Evolutionary conservation across 2,113 vertebrate genomes (phyloP).

Genomic region (Capra hircus): DNA sequence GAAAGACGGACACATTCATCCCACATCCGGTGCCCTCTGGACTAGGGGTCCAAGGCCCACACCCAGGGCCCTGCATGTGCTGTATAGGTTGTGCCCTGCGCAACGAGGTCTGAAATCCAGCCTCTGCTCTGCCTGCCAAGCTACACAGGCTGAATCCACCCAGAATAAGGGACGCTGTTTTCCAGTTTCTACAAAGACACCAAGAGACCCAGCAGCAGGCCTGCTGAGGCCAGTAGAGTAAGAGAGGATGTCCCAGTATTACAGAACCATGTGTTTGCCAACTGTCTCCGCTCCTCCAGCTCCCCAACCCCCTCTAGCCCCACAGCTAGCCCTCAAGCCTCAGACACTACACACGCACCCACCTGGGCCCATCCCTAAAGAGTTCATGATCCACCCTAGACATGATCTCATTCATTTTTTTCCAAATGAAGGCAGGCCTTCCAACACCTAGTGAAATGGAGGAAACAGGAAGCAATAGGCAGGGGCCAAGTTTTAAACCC

Average conservation of each 20-base stretch:
- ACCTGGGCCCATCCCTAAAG: constrained; percentile 40
- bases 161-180: not conserved
- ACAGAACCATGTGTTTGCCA: not conserved
- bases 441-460: not conserved
- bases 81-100: not conserved
- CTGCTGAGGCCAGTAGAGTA: not conserved
- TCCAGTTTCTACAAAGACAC: not conserved
- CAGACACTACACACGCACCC: not conserved
- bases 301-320: not conserved
- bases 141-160: not conserved
- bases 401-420: constrained; percentile 57
- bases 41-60: not conserved
- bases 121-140: not conserved
- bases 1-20: not conserved
- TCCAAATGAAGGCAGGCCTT: constrained; percentile 29
- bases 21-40: not conserved
- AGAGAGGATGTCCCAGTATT: not conserved
- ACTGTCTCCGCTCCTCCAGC: not conserved
- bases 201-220: not conserved
- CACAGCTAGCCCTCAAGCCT: not conserved
- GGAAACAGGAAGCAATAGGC: not conserved
- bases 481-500: not conserved
- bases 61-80: not conserved
- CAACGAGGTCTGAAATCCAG: not conserved
- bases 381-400: constrained; percentile 40